phyloP scores from a whole-genome alignment of 1,140 invertebrate species.

The Acromyrmex heyeri region DNA sequence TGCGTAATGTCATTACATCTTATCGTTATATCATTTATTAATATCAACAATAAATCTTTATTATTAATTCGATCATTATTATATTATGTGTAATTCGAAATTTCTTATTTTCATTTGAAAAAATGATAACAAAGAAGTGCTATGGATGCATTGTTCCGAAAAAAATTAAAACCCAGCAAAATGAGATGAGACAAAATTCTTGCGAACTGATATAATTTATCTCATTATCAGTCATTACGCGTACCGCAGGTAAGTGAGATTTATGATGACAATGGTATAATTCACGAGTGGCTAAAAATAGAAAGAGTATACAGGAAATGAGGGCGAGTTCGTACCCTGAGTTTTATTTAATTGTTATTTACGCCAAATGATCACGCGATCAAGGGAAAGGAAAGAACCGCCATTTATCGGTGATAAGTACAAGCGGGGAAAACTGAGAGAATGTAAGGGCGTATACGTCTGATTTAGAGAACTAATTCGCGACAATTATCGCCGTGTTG shows the following conservation, averaged over 20 bases:
- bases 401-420: neutral
- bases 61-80: conserved; percentile 6
- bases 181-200: conserved; percentile 26
- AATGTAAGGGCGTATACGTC: conserved; percentile 13
- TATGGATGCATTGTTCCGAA: neutral
- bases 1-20: neutral
- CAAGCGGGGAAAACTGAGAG: neutral
- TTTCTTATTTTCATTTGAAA: neutral
- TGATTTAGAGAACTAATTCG: conserved; percentile 76
- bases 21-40: neutral
- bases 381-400: conserved; percentile 13
- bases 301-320: conserved; percentile 41
- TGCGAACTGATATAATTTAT: conserved; percentile 53
- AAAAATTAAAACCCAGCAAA: too few species aligned
- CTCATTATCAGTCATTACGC: conserved; percentile 83
- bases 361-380: conserved; percentile 82
- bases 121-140: neutral
- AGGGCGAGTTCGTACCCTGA: conserved; percentile 66
- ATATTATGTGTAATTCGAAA: neutral
- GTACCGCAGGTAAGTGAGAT: conserved; percentile 82
- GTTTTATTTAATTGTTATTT: conserved; percentile 84
- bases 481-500: conserved; percentile 70
- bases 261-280: conserved; percentile 81
- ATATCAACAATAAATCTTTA: neutral
- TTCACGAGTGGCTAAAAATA: conserved; percentile 61